Percentiles rank a stretch among this genome's conserved stretches.
phyloP scores from a whole-genome alignment of 1,140 invertebrate species.

The Parasteatoda tepidariorum region DNA sequence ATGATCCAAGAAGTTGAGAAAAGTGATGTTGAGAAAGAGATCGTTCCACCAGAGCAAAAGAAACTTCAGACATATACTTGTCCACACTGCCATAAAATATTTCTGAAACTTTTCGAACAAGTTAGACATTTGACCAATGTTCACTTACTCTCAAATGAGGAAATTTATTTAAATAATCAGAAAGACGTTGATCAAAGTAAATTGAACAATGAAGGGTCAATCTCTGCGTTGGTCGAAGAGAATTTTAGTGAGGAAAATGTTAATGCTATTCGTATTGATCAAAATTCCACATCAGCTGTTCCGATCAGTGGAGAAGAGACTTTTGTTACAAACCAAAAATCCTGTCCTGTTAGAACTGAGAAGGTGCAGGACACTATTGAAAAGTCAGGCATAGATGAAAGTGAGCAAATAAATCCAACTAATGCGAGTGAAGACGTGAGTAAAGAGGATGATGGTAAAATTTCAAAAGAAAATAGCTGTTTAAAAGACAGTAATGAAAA shows the following conservation, averaged over 20 bases:
- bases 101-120: constrained; percentile 3
- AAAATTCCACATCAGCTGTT: too few species aligned
- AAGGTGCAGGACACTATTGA: background rate
- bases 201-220: background rate
- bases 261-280: background rate
- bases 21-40: background rate
- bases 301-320: background rate
- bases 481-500: too few species aligned
- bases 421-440: too few species aligned
- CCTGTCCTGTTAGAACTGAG: background rate
- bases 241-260: background rate
- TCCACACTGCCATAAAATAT: constrained; percentile 30
- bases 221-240: background rate
- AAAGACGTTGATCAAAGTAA: background rate
- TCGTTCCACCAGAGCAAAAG: background rate
- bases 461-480: too few species aligned
- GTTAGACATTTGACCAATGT: background rate
- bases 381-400: background rate
- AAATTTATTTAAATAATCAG: background rate
- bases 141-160: background rate
- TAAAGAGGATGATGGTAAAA: too few species aligned
- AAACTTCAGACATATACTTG: constrained; percentile 2
- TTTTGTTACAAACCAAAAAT: background rate
- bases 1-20: constrained; percentile 33
- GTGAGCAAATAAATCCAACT: background rate